phyloP scores from a whole-genome alignment of 2,797 vertebrate species.

The Scolopax rusticola region DNA sequence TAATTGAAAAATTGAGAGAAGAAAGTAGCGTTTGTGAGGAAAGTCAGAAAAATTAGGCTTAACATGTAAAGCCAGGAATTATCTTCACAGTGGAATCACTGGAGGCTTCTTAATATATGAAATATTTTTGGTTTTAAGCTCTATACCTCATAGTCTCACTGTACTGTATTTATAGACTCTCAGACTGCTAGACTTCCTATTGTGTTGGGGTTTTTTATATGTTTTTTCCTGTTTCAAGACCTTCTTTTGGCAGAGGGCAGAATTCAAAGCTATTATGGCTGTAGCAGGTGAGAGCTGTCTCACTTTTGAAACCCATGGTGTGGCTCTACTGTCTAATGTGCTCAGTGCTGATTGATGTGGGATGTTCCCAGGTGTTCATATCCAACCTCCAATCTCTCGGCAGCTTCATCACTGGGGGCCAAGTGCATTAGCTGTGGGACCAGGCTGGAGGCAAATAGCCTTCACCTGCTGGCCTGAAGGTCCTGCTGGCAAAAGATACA shows the following conservation, averaged over 20 bases:
- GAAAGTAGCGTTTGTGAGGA: neutral
- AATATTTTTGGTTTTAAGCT: constrained; percentile 3
- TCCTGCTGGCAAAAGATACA: neutral
- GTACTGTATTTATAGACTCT: neutral
- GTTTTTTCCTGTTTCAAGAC: neutral
- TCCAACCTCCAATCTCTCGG: neutral
- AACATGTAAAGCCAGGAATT: neutral
- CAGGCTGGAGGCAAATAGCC: neutral
- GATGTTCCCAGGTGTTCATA: neutral
- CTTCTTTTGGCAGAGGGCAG: neutral
- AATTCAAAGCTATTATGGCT: neutral
- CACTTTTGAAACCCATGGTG: neutral
- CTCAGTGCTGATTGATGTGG: neutral
- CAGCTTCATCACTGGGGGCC: accelerated
- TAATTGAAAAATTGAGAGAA: neutral
- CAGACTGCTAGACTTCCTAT: neutral
- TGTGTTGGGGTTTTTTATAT: neutral
- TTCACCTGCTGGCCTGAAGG: neutral
- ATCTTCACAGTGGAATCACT: neutral
- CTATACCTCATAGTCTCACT: neutral
- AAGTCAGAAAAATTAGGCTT: neutral
- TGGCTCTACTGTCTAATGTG: neutral
- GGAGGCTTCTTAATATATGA: neutral
- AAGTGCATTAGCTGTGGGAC: neutral
- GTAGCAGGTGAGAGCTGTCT: neutral